These are phyloP conservation scores for Micoletzkya japonica DNA, from an alignment of 2,888 invertebrate genomes.

Conservation along the genomic window DNA sequence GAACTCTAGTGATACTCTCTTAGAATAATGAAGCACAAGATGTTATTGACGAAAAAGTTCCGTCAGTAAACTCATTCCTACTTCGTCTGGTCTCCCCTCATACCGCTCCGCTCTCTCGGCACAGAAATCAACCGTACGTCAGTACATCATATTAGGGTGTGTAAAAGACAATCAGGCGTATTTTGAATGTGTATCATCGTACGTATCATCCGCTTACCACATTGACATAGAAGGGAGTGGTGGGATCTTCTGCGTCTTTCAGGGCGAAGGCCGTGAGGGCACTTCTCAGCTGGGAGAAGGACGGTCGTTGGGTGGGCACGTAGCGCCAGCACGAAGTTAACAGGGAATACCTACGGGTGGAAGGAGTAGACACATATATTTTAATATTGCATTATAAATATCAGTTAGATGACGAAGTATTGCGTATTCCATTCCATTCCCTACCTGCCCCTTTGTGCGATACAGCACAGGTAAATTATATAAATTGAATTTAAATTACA, in stretches of 20 bases:
- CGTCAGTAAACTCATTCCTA: no score
- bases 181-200: neutral
- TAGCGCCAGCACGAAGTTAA: slow-evolving; percentile 22
- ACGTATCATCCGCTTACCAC: no score
- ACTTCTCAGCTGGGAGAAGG: slow-evolving; percentile 9
- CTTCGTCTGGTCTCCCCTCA: no score
- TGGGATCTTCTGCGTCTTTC: slow-evolving; percentile 14
- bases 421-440: neutral
- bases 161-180: no score
- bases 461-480: neutral
- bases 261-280: slow-evolving; percentile 5
- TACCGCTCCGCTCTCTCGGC: no score
- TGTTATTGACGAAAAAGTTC: no score
- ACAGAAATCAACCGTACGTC: no score
- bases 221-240: slow-evolving; percentile 16
- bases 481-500: neutral
- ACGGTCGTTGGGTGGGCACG: slow-evolving; percentile 7
- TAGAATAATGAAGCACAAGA: neutral
- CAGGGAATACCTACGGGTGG: slow-evolving; percentile 15
- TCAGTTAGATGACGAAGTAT: neutral
- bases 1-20: neutral
- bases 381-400: neutral
- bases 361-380: neutral
- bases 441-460: neutral
- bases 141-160: no score